These are phyloP conservation scores for Chrysaora quinquecirrha DNA, from an alignment of 30 jellyfish, hydroid and myxozoan genomes.

Conservation along the genomic window DNA sequence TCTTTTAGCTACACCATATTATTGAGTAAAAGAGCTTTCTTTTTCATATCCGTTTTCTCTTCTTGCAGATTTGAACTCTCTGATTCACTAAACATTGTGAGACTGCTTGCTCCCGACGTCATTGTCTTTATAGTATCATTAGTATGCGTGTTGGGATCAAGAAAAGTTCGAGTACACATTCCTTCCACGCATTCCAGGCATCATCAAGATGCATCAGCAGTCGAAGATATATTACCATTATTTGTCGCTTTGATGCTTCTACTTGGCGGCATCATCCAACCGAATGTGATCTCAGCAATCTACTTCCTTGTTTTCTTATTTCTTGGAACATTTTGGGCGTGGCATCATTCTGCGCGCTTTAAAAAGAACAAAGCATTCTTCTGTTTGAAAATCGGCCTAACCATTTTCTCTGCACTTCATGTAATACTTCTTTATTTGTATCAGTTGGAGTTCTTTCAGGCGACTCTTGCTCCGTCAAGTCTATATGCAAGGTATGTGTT, in stretches of 20 bases:
- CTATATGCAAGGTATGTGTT: constrained; percentile 85
- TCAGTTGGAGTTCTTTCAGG: constrained; percentile 85
- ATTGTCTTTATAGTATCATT: constrained; percentile 80
- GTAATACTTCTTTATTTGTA: constrained; percentile 75
- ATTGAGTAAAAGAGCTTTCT: no score
- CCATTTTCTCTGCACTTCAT: constrained; percentile 78
- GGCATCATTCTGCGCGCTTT: constrained; percentile 71
- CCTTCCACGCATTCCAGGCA: constrained; percentile 40
- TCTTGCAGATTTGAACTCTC: constrained; percentile 55
- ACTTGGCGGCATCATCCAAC: constrained; percentile 91
- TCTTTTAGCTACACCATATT: no score
- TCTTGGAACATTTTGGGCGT: constrained; percentile 97
- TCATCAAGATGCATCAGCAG: constrained; percentile 60
- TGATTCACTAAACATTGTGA: constrained; percentile 74
- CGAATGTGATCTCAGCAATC: constrained; percentile 82
- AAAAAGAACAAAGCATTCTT: constrained; percentile 57
- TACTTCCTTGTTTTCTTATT: constrained; percentile 79
- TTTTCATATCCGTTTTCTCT: no score
- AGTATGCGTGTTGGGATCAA: constrained; percentile 74
- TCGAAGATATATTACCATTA: constrained; percentile 78
- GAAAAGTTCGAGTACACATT: constrained; percentile 51
- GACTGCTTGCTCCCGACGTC: constrained; percentile 92
- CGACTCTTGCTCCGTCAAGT: constrained; percentile 48
- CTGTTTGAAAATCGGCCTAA: constrained; percentile 60
- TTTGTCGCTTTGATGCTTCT: constrained; percentile 83